These are phyloP conservation scores for Diarsia brunnea DNA, from an alignment of 2,888 invertebrate genomes.

Conservation along the genomic window DNA sequence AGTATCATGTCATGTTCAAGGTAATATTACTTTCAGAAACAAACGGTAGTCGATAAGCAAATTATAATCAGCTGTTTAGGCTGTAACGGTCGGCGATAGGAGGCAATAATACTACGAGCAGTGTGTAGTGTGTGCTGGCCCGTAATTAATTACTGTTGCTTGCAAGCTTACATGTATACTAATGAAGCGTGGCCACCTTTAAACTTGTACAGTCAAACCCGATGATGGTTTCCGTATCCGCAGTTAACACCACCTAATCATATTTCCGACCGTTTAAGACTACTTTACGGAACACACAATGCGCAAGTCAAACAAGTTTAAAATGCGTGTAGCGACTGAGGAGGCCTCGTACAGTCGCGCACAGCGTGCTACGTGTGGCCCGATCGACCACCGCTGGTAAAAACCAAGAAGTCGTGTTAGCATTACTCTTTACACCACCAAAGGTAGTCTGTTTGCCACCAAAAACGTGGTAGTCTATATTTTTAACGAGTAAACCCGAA, in stretches of 20 bases:
- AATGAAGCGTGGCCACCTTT: constrained; percentile 49
- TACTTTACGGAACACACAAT: constrained; percentile 48
- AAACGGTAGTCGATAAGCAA: constrained; percentile 51
- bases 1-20: constrained; percentile 44
- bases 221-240: constrained; percentile 52
- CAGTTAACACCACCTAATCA: constrained; percentile 63
- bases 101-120: constrained; percentile 20
- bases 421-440: constrained; percentile 81
- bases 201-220: constrained; percentile 44
- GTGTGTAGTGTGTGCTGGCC: constrained; percentile 7
- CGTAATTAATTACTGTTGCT: constrained; percentile 49
- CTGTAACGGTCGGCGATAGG: constrained; percentile 29
- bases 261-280: constrained; percentile 32
- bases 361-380: constrained; percentile 53
- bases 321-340: constrained; percentile 23
- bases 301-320: constrained; percentile 49
- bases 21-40: constrained; percentile 26
- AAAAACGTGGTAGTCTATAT: constrained; percentile 88
- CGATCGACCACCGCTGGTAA: constrained; percentile 56
- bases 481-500: constrained; percentile 88
- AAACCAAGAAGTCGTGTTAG: constrained; percentile 73
- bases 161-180: constrained; percentile 47
- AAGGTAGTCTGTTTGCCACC: constrained; percentile 76
- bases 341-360: constrained; percentile 1
- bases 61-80: constrained; percentile 55